Conservation (phyloP, 2,797 vertebrate genomes). For the Tinamus major region DNA sequence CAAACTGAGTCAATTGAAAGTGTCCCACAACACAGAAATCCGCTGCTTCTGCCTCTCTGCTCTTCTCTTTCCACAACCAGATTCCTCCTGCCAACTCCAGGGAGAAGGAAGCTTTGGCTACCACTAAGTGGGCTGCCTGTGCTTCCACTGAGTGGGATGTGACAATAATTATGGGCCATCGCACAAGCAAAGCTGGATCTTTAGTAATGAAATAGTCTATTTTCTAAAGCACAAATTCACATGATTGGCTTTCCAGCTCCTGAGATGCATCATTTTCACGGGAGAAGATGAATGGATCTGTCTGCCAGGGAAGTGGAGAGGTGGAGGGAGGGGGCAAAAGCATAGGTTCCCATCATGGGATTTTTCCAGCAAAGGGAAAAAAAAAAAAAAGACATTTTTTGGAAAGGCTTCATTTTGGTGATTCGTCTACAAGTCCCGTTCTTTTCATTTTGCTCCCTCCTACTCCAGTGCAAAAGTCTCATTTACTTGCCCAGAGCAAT, state of each 20-base stretch:
- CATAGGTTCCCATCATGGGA: neutral
- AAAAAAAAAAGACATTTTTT: neutral
- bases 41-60: neutral
- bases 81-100: slow-evolving; percentile 16
- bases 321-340: neutral
- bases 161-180: neutral
- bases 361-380: neutral
- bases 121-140: neutral
- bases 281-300: neutral
- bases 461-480: fast-evolving
- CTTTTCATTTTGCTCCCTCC: neutral
- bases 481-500: neutral
- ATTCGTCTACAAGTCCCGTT: neutral
- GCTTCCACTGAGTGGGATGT: neutral
- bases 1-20: slow-evolving; percentile 42
- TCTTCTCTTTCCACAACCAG: slow-evolving; percentile 21
- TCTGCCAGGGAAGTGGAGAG: neutral
- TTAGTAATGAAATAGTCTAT: neutral
- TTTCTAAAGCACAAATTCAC: neutral
- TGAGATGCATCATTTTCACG: neutral
- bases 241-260: neutral
- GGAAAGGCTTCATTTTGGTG: neutral
- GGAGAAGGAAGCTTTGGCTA: neutral
- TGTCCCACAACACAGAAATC: slow-evolving; percentile 64
- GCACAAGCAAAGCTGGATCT: neutral